Evolutionary conservation across 2,113 vertebrate genomes (phyloP), one percentile per base, ranked within the genome.

Genomic region (Eulacestoma nigropectus): DNA sequence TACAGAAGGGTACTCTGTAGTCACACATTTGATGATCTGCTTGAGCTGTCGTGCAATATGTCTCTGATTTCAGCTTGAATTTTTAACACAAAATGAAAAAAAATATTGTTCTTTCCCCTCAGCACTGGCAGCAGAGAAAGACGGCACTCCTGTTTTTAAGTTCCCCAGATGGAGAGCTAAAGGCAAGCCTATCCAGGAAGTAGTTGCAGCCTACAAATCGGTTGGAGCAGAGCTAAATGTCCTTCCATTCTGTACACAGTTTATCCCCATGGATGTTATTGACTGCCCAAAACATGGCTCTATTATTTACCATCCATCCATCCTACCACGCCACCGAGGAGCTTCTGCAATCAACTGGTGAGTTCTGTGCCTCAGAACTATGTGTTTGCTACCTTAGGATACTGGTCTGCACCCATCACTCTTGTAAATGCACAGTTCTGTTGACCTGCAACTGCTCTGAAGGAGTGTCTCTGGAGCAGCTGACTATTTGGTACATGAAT

Each of bases 331-430:
- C 67, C 99, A 99, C 97, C 97, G 99, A 94, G 99, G 99, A 87
- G 99, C 99, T 49, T 99, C 99, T 10, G 99, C 99, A 93, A 99
- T 99, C 95, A 99, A 99, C 97, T 99, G 99, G 99, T 99, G 96
- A 98, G 98, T 88, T 86, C 44, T 56, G 30, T 69, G 39, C 37
- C 46, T 33, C 17, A 4, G 20, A 68, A 18, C 15, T 35, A 2
- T 0, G 0, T 23, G 17, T 46, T 4, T 68, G 33, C 64, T 42
- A 27, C 2, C 0, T 77, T 35, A 68, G 59, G 20, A 32, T n/a
- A 10, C 26, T 32, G 13, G 26, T 50, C 63, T 60, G 30, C 39
- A 47, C 35, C 59, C 73, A 7, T 37, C 44, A 11, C 26, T 59
- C n/a, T 7, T 27, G 35, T 55, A 32, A 59, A n/a, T 30, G 12